Evolutionary conservation across 2,888 invertebrate species (phyloP), one percentile per base, ranked within the genome.

Genomic region (Hybos culiciformis): DNA sequence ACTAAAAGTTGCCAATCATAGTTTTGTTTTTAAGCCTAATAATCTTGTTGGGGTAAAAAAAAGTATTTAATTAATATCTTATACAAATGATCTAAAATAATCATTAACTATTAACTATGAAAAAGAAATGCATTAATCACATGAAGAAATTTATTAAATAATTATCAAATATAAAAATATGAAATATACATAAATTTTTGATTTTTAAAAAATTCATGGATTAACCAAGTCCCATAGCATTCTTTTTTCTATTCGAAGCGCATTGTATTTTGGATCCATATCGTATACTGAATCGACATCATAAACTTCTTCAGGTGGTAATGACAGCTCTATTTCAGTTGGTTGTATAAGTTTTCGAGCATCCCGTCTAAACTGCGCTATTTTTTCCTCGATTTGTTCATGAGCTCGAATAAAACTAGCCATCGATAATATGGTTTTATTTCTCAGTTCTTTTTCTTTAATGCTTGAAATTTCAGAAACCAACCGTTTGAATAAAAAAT

Each of bases 331-430:
- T 20, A 56, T 48, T 42, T 64, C 61, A 39, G 57, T 61, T 17
- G 62, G 56, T 29, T 57, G 48, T 38, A 63, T 46, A 14, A 66
- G 46, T 37, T 59, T 62, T 6, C 58, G 54, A 0, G 61, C 61
- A 45, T 64, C 64, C 50, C 60, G 61, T 18, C 65, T 60, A 26
- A 64, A 66, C n/a, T 55, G 50, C 4, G 57, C 58, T 26, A 64
- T 60, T 12, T 56, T 55, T 44, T 54, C 55, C n/a, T 50, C 52
- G 53, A 64, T 59, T 17, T 56, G 59, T 5, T 58, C 56, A 38
- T 63, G 63, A 0, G 63, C 60, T n/a, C 53, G 45, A 2, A 59
- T 54, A 36, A 58, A 56, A 23, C 47, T 51, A 18, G 54, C 49
- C 40, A 56, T 41, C 2, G 53, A 41, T 11, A 55, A 50, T 5